phyloP scores from a whole-genome alignment of 2,113 vertebrate species.

The Anolis sagrei region DNA sequence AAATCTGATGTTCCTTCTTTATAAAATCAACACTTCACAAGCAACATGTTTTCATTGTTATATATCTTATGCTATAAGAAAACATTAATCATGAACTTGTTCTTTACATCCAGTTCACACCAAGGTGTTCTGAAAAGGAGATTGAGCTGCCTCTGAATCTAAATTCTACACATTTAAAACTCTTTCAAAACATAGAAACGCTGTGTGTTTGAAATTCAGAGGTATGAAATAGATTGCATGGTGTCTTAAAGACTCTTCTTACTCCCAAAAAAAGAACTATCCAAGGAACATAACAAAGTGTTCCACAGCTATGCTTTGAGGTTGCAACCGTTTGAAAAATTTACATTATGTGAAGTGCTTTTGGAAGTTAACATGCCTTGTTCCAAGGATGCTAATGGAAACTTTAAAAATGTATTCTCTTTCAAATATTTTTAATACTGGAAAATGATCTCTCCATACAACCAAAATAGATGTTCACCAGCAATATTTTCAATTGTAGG shows the following conservation, averaged over 20 bases:
- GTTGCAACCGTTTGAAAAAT: fast-evolving
- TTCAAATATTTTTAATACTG: not conserved
- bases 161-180: conserved; percentile 24
- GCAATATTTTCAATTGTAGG: not conserved
- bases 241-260: not conserved
- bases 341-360: fast-evolving
- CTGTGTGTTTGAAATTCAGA: not conserved
- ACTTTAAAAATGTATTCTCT: not conserved
- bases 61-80: too few species aligned
- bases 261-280: not conserved
- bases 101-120: not conserved
- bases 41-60: too few species aligned
- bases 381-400: not conserved
- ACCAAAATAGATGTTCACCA: not conserved
- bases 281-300: fast-evolving
- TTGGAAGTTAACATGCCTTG: not conserved
- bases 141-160: not conserved
- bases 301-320: not conserved
- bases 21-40: not conserved
- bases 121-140: not conserved
- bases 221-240: not conserved
- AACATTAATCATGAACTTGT: not conserved
- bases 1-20: not conserved
- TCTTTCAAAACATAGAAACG: too few species aligned
- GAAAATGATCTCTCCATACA: not conserved